Evolutionary conservation across 2,797 vertebrate species (phyloP).

Genomic region (Nyctalus aviator): DNA sequence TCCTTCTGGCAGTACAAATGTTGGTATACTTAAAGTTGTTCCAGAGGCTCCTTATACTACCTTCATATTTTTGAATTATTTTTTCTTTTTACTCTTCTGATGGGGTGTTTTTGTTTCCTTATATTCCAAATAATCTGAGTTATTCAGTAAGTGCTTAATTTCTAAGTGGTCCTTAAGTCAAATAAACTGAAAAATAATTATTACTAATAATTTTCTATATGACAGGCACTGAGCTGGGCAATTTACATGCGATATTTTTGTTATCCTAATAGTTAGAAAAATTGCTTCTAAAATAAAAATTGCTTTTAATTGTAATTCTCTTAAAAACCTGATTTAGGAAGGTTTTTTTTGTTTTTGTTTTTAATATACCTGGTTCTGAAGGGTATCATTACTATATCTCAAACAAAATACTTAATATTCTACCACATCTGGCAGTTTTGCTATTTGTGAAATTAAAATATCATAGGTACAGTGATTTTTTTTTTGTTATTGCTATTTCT

Average conservation of each 20-base stretch:
- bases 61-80: too few relatives aligned
- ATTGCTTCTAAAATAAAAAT: constrained; percentile 45
- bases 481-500: background rate
- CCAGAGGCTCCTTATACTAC: too few relatives aligned
- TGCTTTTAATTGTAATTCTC: constrained; percentile 18
- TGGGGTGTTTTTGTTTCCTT: too few relatives aligned
- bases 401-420: background rate
- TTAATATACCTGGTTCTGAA: background rate
- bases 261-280: constrained; percentile 48
- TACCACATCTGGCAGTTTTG: background rate
- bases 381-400: background rate
- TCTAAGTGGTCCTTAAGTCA: too few relatives aligned
- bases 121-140: too few relatives aligned
- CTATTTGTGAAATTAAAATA: background rate
- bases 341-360: background rate
- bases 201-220: background rate
- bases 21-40: too few relatives aligned
- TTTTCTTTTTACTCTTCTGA: too few relatives aligned
- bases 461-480: background rate
- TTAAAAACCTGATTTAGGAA: constrained; percentile 46
- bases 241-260: background rate
- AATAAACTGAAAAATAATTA: constrained; percentile 30
- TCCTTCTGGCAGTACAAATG: too few relatives aligned
- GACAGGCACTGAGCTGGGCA: background rate
- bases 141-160: too few relatives aligned